Conservation (phyloP, 2,888 invertebrate genomes). For the Rotaria magnacalcarata region DNA sequence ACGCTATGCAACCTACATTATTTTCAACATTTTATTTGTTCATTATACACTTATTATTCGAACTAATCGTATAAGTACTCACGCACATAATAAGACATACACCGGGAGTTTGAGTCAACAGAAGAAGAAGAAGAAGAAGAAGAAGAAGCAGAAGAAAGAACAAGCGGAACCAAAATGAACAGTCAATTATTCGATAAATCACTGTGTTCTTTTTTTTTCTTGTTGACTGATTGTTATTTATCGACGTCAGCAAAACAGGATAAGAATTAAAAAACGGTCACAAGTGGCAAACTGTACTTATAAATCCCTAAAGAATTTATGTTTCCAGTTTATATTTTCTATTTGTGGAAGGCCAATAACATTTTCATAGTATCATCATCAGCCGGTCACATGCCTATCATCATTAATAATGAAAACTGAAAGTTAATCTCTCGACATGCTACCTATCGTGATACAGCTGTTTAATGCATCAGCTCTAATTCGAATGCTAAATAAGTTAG, state of each 20-base stretch:
- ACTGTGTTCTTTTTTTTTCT: background rate
- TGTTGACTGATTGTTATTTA: background rate
- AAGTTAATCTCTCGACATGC: background rate
- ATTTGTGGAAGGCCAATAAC: background rate
- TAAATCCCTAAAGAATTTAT: background rate
- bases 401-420: background rate
- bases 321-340: background rate
- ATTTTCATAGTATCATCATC: background rate
- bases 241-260: slow-evolving; percentile 6
- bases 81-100: background rate
- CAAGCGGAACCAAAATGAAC: background rate
- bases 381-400: background rate
- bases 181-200: slow-evolving; percentile 18
- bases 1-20: background rate
- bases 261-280: background rate
- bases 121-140: background rate
- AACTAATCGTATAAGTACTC: background rate
- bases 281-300: background rate
- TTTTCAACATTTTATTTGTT: slow-evolving; percentile 13
- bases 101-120: background rate
- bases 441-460: background rate
- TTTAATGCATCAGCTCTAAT: background rate
- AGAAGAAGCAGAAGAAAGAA: background rate
- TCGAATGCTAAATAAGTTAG: background rate
- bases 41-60: background rate